Conservation (phyloP, 2,888 invertebrate species). For the Horisme vitalbata region DNA sequence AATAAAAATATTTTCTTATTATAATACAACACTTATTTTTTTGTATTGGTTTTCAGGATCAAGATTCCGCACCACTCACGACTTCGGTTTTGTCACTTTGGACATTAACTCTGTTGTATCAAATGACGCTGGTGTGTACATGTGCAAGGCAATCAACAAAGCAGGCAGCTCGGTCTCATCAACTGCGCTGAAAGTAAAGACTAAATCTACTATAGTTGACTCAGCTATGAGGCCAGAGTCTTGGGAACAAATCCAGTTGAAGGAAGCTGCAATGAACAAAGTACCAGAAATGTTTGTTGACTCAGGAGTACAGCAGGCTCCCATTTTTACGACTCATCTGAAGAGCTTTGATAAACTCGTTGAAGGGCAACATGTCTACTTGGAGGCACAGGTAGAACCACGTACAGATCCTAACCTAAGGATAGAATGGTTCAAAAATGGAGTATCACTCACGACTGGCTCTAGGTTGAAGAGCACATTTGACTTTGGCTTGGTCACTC, state of each 20-base stretch:
- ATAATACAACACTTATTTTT: too few species aligned
- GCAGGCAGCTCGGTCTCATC: conserved; percentile 97
- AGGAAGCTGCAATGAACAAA: conserved; percentile 95
- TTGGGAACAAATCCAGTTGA: conserved; percentile 95
- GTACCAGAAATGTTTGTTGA: conserved; percentile 95
- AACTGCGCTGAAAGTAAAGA: conserved; percentile 93
- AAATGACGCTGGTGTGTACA: conserved; percentile 96
- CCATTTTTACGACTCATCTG: conserved; percentile 97
- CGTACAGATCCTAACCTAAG: conserved; percentile 93
- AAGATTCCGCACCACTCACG: conserved; percentile 94
- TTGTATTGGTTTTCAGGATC: conserved; percentile 82
- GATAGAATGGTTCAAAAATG: conserved; percentile 97
- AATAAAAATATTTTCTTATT: too few species aligned
- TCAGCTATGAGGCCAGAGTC: conserved; percentile 95
- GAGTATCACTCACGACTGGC: conserved; percentile 92
- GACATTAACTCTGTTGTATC: conserved; percentile 94
- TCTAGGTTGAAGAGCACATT: conserved; percentile 96
- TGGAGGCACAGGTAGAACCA: conserved; percentile 96
- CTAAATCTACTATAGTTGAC: conserved; percentile 90
- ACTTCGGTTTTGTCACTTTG: conserved; percentile 96
- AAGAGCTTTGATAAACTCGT: conserved; percentile 91
- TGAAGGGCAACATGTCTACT: conserved; percentile 93
- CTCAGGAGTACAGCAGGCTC: conserved; percentile 93
- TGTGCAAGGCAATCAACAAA: conserved; percentile 96
- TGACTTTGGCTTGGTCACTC: conserved; percentile 97